Base-by-base conservation (phyloP, 37 sponge, comb jelly and placozoan species). In the Mnemiopsis leidyi region DNA sequence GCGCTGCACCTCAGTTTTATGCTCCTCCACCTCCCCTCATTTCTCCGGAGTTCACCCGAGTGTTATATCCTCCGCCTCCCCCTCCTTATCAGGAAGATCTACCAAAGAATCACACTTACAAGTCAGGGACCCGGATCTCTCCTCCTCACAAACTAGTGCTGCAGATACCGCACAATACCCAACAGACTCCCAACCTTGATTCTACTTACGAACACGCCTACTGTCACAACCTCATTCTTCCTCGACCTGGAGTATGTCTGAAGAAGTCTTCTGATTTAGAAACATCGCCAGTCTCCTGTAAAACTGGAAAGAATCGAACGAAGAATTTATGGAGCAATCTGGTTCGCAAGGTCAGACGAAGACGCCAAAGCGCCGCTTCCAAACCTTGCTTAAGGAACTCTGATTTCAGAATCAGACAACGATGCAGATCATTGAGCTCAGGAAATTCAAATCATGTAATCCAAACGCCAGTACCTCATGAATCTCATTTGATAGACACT, bases 71-170 rank as follows among this genome's bases (percentile, higher is more conserved):
- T 48, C 13, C 9, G 9, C 61, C 61, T 18, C 79, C 79, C 33
- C 79, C 79, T 21, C 79, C 79, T 36, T 77, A 77, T 32, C 79
- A 77, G 35, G 79, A 77, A 36, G 32, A 26, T 36, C 79, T 77
- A 18, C 79, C 79, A 34, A 20, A 77, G 35, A 77, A 77, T 36
- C 79, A 77, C 79, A 33, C 1, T 20, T 77, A 77, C 79, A 31
- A 32, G 36, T 28, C 79, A 28, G 79, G 79, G 1, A 77, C 35
- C 1, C 26, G 79, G 79, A 77, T 77, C 1, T 20, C 33, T n/a
- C 73, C 73, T 48, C 9, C 61, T 18, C 61, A 48, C 13, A 48
- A 48, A 48, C 61, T 48, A 5, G 61, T 48, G 9, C 61, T 48
- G 5, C 61, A 48, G 61, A 18, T 48, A 5, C 61, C 61, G 5